Evolutionary conservation across 2,888 invertebrate genomes (phyloP), one percentile per base, ranked within the genome.

Genomic region (Sialis lutaria): DNA sequence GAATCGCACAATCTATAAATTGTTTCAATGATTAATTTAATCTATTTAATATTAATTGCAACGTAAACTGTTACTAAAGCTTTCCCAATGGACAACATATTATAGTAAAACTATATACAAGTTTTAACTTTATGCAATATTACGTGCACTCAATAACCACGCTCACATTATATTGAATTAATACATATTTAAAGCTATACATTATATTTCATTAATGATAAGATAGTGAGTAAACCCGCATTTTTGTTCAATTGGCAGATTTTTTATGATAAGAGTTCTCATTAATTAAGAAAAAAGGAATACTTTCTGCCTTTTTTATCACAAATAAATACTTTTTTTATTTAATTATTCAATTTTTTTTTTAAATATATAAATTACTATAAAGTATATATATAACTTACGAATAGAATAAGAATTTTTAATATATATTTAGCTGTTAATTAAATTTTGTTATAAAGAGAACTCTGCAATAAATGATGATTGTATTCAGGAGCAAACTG

Each of bases 161-260:
- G 35, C 45, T 35, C 35, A 37, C 35, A 45, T 45, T 35, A 35
- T 33, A 22, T 30, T 35, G 33, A 34, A 34, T 34, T 47, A 12
- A 33, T 42, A 32, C 31, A 40, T 47, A 35, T 42, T 47, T 47
- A 47, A 47, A 47, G 47, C 47, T 47, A 47, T 47, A 46, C 33
- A 47, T 47, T 40, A 42, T 47, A 42, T 40, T 40, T 22, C 13
- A 32, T 40, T 41, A 41, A 31, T 42, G 32, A 22, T 32, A 42
- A 31, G 40, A 44, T 13, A 42, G 42, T 33, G 35, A 42, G 37
- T 37, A 53, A 55, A 61, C 61, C 61, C 61, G 61, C 60, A 58
- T 62, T 58, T 55, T 59, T 58, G 55, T 60, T 58, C 55, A 60
- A 58, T 63, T 63, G 63, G 63, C 63, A 63, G 61, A 62, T 57